Conservation (phyloP, 2,888 invertebrate species). For the Toxonevra muliebris region DNA sequence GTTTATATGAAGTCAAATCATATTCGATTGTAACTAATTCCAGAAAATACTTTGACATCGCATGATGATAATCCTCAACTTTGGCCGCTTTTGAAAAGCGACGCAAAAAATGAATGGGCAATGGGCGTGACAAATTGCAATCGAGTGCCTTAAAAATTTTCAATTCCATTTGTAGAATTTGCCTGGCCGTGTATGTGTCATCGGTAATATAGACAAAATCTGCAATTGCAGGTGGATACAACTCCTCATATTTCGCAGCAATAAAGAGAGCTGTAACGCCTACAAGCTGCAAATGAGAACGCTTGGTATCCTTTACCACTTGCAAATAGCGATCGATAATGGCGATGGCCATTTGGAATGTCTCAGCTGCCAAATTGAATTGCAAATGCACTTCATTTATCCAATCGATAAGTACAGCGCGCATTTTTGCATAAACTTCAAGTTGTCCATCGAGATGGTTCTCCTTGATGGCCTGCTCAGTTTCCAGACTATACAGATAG, state of each 20-base stretch:
- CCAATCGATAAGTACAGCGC: slow-evolving; percentile 92
- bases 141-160: slow-evolving; percentile 79
- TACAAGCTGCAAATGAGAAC: slow-evolving; percentile 83
- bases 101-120: slow-evolving; percentile 88
- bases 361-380: slow-evolving; percentile 87
- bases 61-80: slow-evolving; percentile 73
- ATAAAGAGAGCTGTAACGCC: slow-evolving; percentile 90
- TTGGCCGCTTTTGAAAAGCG: slow-evolving; percentile 75
- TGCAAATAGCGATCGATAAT: slow-evolving; percentile 88
- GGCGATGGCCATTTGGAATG: slow-evolving; percentile 86
- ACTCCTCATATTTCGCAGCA: slow-evolving; percentile 95
- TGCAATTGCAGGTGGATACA: slow-evolving; percentile 83
- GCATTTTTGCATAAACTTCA: slow-evolving; percentile 82
- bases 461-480: slow-evolving; percentile 71
- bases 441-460: slow-evolving; percentile 75
- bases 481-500: slow-evolving; percentile 82
- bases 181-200: slow-evolving; percentile 80
- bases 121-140: slow-evolving; percentile 85
- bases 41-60: slow-evolving; percentile 89
- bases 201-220: slow-evolving; percentile 95
- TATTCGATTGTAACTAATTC: slow-evolving; percentile 87
- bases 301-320: slow-evolving; percentile 70
- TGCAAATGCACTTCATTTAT: slow-evolving; percentile 89
- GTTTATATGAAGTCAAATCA: slow-evolving; percentile 77
- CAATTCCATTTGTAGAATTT: slow-evolving; percentile 85